Base-by-base conservation (phyloP, 2,797 vertebrate genomes). In the Eremophila alpestris region DNA sequence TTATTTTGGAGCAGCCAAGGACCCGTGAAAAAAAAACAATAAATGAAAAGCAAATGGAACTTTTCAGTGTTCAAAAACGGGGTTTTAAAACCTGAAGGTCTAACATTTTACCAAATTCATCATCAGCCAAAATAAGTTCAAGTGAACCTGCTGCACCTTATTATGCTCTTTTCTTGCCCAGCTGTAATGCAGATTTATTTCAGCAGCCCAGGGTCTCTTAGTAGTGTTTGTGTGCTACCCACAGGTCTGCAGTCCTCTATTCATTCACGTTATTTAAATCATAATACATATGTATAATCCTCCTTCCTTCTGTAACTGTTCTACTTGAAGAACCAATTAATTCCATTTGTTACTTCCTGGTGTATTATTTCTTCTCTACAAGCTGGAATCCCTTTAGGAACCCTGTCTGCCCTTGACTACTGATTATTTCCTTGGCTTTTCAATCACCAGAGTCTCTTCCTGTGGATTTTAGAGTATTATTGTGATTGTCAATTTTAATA, bases 271-370 rank as follows among this genome's bases (percentile, higher is more conserved):
- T 96, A 97, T 97, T 97, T 97, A 97, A 97, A 97, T 97, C 95
- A 97, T 23, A 95, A 97, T 83, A 94, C 90, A 96, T 92, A 97
- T 91, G 91, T 97, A 97, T 97, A 98, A 96, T 97, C 97, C 77
- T 82, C 87, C 87, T 96, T 96, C 92, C 94, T 95, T 70, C 92
- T 96, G 94, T 95, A 97, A 97, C 94, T 97, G 93, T 92, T 97
- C 93, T 95, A 96, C 95, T 97, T 96, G 71, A 95, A 97, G 95
- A 97, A 96, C 94, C 82, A 97, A 97, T 96, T 97, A 97, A 98
- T 98, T 97, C 92, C 91, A 95, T 97, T 98, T 94, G 95, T 97
- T 93, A 95, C 93, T 97, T 98, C 92, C 92, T 90, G 91, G 96
- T 93, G 92, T 96, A 71, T 95, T 94, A 94, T 93, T 93, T 92